phyloP scores from a whole-genome alignment of 2,797 vertebrate species.

The Dermochelys coriacea region DNA sequence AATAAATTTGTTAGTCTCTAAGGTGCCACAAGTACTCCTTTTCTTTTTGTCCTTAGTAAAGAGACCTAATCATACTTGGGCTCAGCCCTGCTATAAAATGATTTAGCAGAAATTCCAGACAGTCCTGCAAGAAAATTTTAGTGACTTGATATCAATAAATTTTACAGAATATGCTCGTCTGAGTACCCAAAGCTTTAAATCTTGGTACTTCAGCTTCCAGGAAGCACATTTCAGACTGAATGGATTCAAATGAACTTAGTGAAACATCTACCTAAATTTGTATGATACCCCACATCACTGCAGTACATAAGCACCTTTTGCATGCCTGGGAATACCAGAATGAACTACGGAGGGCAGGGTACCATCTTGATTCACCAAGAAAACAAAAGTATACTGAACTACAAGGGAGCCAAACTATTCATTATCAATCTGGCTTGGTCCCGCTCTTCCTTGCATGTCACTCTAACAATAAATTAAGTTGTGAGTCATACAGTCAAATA shows the following conservation, averaged over 20 bases:
- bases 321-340: background rate
- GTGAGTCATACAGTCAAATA: background rate
- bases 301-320: background rate
- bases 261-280: constrained; percentile 9
- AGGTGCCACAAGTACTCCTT: too few species aligned
- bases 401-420: too few species aligned
- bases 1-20: too few species aligned
- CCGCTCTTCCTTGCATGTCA: background rate
- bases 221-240: constrained; percentile 11
- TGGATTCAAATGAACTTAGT: background rate
- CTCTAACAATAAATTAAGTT: background rate
- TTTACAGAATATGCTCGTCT: constrained; percentile 19
- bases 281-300: background rate
- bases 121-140: background rate
- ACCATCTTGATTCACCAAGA: background rate
- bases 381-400: too few species aligned
- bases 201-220: constrained; percentile 37
- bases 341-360: background rate
- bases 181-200: constrained; percentile 31
- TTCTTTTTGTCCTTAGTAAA: background rate
- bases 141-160: background rate
- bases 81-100: constrained; percentile 43
- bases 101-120: background rate
- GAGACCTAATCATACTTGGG: constrained; percentile 12
- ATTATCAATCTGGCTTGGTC: background rate